Base-by-base conservation (phyloP, 2,113 vertebrate genomes). In the Melospiza melodia region DNA sequence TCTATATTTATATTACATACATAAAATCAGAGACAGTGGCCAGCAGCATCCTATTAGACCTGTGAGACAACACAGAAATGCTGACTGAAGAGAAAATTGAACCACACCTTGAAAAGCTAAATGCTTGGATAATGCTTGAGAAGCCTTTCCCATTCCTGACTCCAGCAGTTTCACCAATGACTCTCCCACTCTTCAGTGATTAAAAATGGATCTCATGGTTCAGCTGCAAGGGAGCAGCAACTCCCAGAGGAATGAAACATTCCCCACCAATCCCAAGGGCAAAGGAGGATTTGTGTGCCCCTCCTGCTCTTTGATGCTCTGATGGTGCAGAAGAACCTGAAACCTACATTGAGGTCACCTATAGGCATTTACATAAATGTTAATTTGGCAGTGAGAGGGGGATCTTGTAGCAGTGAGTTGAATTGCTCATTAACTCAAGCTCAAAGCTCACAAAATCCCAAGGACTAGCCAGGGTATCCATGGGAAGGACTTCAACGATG, bases 211-310 rank as follows among this genome's bases (percentile, higher is more conserved):
- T 39, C 43, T 78, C 6, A 2, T 4, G 39, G 48, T 14, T 75
- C 44, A 78, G 62, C 52, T 82, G 33, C 52, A 72, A 48, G 52
- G 66, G 1, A 86, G 51, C 41, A 90, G 66, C 55, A 89, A 6
- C 33, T 82, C 61, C 31, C 15, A 44, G 48, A 78, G 31, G n/a
- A 57, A 55, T 4, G 3, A 84, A 81, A 37, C 31, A 24, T 55
- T 67, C 33, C 54, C 17, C 0, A 0, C 17, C 17, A 46, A 15
- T 25, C 30, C 49, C 44, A 72, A 54, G 37, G 39, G 31, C 0
- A 2, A 90, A 93, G 72, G 27, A 63, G 39, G n/a, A 16, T 7
- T 3, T 0, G 0, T 31, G 25, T 37, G n/a, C 23, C 14, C 57
- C 43, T 90, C 48, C 22, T 35, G 39, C 39, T 89, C 35, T 67